Percentiles rank a stretch among this genome's conserved stretches.
Evolutionary conservation across 2,888 invertebrate genomes (phyloP).

Genomic region (Odontocerum albicorne): DNA sequence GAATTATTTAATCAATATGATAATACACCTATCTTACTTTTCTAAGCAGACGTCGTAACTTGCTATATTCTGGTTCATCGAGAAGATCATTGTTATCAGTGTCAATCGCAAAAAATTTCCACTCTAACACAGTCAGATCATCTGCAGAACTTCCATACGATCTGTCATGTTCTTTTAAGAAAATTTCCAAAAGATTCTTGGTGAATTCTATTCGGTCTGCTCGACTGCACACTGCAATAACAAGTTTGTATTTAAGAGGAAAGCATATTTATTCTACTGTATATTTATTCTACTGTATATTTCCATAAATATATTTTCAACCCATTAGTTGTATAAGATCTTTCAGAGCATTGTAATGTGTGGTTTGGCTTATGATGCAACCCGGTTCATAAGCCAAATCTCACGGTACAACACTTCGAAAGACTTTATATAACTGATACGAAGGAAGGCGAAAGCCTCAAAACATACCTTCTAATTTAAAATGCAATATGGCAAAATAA

Average conservation of each 20-base stretch:
- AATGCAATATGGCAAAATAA: too few species aligned
- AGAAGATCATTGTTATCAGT: conserved; percentile 74
- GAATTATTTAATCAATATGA: too few species aligned
- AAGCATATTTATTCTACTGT: background rate
- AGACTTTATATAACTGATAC: too few species aligned
- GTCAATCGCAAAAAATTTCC: conserved; percentile 90
- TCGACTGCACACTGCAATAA: conserved; percentile 59
- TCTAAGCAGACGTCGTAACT: conserved; percentile 78
- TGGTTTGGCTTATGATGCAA: too few species aligned
- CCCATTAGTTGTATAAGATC: too few species aligned
- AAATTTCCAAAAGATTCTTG: conserved; percentile 80
- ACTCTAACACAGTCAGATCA: conserved; percentile 69
- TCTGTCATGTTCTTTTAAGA: conserved; percentile 75
- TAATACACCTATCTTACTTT: conserved; percentile 62
- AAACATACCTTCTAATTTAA: too few species aligned
- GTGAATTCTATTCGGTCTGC: conserved; percentile 80
- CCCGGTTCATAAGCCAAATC: too few species aligned
- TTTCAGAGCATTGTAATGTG: too few species aligned
- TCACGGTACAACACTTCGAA: too few species aligned
- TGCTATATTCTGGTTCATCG: conserved; percentile 80
- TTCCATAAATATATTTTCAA: background rate
- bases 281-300: background rate
- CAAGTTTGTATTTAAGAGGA: background rate
- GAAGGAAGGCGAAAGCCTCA: too few species aligned
- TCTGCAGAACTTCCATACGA: conserved; percentile 42